Conservation (phyloP, 1,140 invertebrate species). For the Diuraphis noxia region DNA sequence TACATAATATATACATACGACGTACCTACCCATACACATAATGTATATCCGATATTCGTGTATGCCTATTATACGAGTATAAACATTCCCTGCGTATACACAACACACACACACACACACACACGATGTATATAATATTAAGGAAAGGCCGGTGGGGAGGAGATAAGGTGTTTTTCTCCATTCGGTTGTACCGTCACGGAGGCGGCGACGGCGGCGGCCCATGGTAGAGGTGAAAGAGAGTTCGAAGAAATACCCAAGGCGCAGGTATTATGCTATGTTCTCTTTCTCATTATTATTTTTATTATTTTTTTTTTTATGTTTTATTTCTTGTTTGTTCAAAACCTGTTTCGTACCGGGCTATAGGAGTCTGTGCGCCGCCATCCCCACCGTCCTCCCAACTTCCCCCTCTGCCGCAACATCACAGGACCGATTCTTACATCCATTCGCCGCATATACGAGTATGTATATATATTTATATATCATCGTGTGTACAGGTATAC, state of each 20-base stretch:
- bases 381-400: background rate
- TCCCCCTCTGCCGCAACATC: background rate
- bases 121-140: background rate
- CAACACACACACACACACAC: background rate
- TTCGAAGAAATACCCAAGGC: conserved; percentile 49
- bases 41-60: background rate
- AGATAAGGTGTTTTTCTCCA: conserved; percentile 50
- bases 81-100: background rate
- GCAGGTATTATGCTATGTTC: conserved; percentile 47
- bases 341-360: conserved; percentile 46
- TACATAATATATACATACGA: background rate
- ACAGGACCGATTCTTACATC: background rate
- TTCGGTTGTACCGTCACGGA: background rate
- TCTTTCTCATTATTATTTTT: conserved; percentile 52
- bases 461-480: background rate
- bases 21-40: background rate
- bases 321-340: conserved; percentile 54
- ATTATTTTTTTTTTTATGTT: conserved; percentile 45
- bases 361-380: conserved; percentile 39
- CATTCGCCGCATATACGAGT: background rate
- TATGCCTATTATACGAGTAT: conserved; percentile 1
- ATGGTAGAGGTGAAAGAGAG: conserved; percentile 49
- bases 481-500: background rate
- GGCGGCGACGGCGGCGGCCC: background rate
- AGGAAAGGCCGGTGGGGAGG: background rate